These are phyloP conservation scores for Strigops habroptila DNA, from an alignment of 2,113 vertebrate genomes.

Conservation along the genomic window DNA sequence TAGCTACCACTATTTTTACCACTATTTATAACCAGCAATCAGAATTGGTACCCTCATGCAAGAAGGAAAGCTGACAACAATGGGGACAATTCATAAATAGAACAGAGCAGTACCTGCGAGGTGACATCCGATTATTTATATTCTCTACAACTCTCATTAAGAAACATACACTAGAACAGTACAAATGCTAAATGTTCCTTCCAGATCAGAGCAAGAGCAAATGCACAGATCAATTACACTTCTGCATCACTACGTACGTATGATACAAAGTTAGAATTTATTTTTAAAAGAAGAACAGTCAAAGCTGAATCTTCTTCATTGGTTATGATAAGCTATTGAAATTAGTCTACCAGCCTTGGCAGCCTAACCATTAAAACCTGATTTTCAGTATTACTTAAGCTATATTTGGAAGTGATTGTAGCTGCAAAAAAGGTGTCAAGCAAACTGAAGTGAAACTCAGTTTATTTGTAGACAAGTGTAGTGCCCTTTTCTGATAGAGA, in stretches of 20 bases:
- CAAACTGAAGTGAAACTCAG: neutral
- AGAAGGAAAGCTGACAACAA: neutral
- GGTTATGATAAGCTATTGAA: neutral
- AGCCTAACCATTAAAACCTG: neutral
- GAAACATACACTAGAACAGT: neutral
- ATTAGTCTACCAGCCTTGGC: neutral
- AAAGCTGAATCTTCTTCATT: neutral
- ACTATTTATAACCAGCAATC: neutral
- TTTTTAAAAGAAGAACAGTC: neutral
- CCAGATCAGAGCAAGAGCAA: neutral
- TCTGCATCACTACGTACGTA: neutral
- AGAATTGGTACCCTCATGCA: neutral
- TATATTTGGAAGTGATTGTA: neutral
- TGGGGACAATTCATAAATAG: neutral
- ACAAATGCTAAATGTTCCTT: neutral
- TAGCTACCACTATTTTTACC: neutral
- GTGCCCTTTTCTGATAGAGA: neutral
- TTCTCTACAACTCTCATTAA: neutral
- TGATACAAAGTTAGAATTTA: neutral
- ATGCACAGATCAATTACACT: neutral
- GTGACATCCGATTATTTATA: neutral
- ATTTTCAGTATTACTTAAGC: neutral
- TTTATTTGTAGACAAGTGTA: neutral
- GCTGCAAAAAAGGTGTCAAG: neutral
- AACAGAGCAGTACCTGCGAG: neutral